Evolutionary conservation across 2,888 invertebrate species (phyloP), one percentile per base, ranked within the genome.

Genomic region (Dermolepida albohirtum): DNA sequence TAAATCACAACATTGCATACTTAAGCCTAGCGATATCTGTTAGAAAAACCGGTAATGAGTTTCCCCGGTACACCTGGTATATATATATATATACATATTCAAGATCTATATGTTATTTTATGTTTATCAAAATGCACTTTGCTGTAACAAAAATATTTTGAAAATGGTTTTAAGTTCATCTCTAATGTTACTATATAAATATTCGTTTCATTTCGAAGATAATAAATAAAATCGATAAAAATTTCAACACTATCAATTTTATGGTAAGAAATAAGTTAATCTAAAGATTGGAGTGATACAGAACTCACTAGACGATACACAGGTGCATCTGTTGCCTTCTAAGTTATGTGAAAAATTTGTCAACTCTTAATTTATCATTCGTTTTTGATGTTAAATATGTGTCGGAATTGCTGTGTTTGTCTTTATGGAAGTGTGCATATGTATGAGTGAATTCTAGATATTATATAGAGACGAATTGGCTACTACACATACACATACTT

Each of bases 341-440:
- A n/a, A 57, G 29, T 57, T 43, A 51, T 57, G 47, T 44, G 54
- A 54, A 64, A 52, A 68, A 68, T 51, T 59, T 65, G 68, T 68
- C 68, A 65, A 40, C 64, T 64, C 40, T 27, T 47, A 39, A 68
- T 68, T 68, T 59, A 64, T 68, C 64, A 68, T 68, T 14, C 43
- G 44, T 65, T 65, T 63, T 68, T 64, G 59, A 59, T 65, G 68
- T 68, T 65, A 54, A 57, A 68, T 66, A 66, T 68, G 57, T 63
- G 62, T 16, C 34, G 40, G 12, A 29, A 14, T 55, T 14, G 39
- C 17, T 52, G 16, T 7, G 6, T 52, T 52, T 52, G 14, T 55
- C 40, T 55, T 14, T 41, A 17, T 52, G 14, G 22, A 50, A 50
- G 22, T 34, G 10, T 4, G 8, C 5, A 12, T 14, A 10, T 41